These are phyloP conservation scores for Sinocyclocheilus anshuiensis DNA, from an alignment of 2,113 vertebrate genomes.

Conservation along the genomic window DNA sequence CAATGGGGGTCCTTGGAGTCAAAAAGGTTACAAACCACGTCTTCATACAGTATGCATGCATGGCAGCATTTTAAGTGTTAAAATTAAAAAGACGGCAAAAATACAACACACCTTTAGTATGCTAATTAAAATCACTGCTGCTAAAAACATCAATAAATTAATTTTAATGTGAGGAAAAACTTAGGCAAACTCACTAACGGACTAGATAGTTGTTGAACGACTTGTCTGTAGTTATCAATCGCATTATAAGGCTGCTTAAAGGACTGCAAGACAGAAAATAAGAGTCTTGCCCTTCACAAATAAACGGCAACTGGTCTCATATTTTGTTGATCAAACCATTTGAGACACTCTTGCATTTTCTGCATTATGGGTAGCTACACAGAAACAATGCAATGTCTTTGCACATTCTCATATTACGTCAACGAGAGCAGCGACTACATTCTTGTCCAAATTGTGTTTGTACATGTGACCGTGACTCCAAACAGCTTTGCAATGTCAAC, in stretches of 20 bases:
- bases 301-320: background rate
- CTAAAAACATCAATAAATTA: background rate
- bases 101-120: no score
- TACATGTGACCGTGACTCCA: conserved; percentile 21
- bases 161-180: background rate
- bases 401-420: conserved; percentile 13
- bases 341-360: background rate
- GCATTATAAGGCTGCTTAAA: background rate
- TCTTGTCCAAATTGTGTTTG: conserved; percentile 16
- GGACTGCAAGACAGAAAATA: background rate
- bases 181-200: background rate
- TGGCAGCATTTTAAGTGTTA: no score
- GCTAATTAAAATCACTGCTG: background rate
- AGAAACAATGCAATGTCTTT: conserved; percentile 2
- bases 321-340: background rate
- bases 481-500: conserved; percentile 38
- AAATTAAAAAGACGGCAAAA: no score
- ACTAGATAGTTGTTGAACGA: background rate
- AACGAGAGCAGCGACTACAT: background rate
- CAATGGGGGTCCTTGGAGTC: no score
- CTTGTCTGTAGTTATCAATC: background rate
- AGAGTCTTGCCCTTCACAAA: background rate
- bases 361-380: background rate
- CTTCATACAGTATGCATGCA: background rate
- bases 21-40: background rate